Percentiles rank a stretch among this genome's conserved stretches.
Conservation (phyloP, 2,888 invertebrate genomes). For the Scaptomyza caliginosa region DNA sequence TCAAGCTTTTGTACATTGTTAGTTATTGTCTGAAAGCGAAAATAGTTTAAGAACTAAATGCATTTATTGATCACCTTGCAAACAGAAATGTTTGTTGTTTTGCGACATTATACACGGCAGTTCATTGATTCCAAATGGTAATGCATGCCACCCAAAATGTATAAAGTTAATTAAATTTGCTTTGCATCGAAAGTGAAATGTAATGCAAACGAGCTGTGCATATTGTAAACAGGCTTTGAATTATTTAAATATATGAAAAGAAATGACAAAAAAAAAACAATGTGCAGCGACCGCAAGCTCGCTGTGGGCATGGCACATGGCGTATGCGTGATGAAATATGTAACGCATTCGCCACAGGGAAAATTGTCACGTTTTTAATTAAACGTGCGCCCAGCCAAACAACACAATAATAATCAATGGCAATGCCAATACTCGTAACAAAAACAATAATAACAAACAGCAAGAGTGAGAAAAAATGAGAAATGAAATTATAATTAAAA, state of each 20-base stretch:
- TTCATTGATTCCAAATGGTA: slow-evolving; percentile 15
- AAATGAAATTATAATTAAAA: slow-evolving; percentile 62
- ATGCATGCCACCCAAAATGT: slow-evolving; percentile 11
- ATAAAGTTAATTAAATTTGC: slow-evolving; percentile 72
- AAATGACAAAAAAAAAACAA: too few relatives aligned
- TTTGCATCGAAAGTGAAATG: slow-evolving; percentile 63
- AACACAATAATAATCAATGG: slow-evolving; percentile 62
- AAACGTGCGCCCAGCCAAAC: slow-evolving; percentile 50
- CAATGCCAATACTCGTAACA: slow-evolving; percentile 23
- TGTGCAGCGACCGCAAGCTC: slow-evolving; percentile 28
- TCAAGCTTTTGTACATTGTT: too few relatives aligned
- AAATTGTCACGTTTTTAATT: slow-evolving; percentile 80
- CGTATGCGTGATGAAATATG: slow-evolving; percentile 66
- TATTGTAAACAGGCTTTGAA: slow-evolving; percentile 66
- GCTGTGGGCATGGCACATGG: slow-evolving; percentile 44
- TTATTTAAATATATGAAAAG: slow-evolving; percentile 55
- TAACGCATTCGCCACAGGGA: slow-evolving; percentile 62
- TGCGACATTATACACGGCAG: not conserved
- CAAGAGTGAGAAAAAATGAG: slow-evolving; percentile 1
- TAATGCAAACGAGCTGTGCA: slow-evolving; percentile 47
- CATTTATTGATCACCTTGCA: too few relatives aligned
- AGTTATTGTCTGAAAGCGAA: too few relatives aligned
- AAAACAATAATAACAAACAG: slow-evolving; percentile 13
- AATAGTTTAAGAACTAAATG: not conserved
- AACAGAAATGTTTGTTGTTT: not conserved